Evolutionary conservation across 2,888 invertebrate genomes (phyloP).

Genomic region (Nemotelus nigrinus): DNA sequence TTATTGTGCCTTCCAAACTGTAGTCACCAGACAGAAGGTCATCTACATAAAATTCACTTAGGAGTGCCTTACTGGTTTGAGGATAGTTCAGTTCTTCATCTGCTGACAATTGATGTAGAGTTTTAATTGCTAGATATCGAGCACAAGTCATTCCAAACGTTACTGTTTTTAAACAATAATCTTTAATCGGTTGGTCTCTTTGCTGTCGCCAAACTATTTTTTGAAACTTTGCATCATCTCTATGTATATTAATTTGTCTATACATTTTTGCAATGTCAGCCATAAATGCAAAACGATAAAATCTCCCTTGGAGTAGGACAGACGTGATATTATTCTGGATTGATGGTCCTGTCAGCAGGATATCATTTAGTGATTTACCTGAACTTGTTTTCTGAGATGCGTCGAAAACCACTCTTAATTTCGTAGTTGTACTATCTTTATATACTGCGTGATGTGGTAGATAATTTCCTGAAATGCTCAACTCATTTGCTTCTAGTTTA

Average conservation of each 20-base stretch:
- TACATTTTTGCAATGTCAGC: not conserved
- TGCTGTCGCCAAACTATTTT: not conserved
- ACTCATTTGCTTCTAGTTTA: not conserved
- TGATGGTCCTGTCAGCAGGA: not conserved
- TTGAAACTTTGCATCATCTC: not conserved
- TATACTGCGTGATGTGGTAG: slow-evolving; percentile 9
- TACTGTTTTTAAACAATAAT: not conserved
- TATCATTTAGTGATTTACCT: slow-evolving; percentile 4
- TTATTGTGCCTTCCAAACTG: not conserved
- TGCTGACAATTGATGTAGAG: no score
- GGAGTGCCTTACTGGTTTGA: no score
- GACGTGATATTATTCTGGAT: no score
- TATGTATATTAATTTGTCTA: not conserved
- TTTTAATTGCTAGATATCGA: no score
- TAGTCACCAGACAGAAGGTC: not conserved
- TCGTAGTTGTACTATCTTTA: slow-evolving; percentile 7
- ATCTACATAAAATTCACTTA: not conserved
- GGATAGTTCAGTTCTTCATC: no score
- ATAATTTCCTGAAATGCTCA: not conserved
- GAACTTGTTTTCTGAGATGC: not conserved
- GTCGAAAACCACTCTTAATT: slow-evolving; percentile 14
- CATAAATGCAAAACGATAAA: no score
- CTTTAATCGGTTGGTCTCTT: not conserved
- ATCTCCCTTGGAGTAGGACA: no score
- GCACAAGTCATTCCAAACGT: not conserved